Evolutionary conservation across 2,888 invertebrate species (phyloP).

Genomic region (Cheilosia soror): DNA sequence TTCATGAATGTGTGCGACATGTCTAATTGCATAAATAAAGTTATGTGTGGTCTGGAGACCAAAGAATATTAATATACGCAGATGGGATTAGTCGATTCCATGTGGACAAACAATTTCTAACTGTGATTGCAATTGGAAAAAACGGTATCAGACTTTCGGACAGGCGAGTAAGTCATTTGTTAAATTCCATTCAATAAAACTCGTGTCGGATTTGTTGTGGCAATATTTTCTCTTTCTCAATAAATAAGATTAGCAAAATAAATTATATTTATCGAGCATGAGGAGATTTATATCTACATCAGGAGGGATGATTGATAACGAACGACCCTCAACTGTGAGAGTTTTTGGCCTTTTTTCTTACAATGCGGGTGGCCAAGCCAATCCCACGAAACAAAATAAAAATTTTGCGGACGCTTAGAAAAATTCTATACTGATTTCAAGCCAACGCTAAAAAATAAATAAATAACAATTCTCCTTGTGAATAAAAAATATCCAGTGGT

Average conservation of each 20-base stretch:
- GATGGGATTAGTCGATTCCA: slow-evolving; percentile 46
- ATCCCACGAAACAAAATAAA: no score
- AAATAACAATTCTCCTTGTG: no score
- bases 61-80: slow-evolving; percentile 24
- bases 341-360: no score
- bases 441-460: no score
- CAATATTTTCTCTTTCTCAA: slow-evolving; percentile 8
- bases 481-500: no score
- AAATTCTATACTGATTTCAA: no score
- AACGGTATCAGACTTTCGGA: slow-evolving; percentile 1
- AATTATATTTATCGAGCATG: slow-evolving; percentile 11
- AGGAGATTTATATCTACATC: neutral
- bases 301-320: no score
- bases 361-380: no score
- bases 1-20: slow-evolving; percentile 58
- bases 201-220: slow-evolving; percentile 38
- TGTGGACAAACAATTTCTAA: slow-evolving; percentile 26
- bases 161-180: slow-evolving; percentile 18
- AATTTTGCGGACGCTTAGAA: no score
- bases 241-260: slow-evolving; percentile 38
- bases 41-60: slow-evolving; percentile 31
- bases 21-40: slow-evolving; percentile 70
- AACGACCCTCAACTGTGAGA: no score
- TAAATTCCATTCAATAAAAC: slow-evolving; percentile 29
- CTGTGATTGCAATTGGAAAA: slow-evolving; percentile 27